A percentile compares a stretch with the other conserved stretches of the same genome.
Evolutionary conservation across 2,113 vertebrate genomes (phyloP).

Genomic region (Lamprologus lemairii): DNA sequence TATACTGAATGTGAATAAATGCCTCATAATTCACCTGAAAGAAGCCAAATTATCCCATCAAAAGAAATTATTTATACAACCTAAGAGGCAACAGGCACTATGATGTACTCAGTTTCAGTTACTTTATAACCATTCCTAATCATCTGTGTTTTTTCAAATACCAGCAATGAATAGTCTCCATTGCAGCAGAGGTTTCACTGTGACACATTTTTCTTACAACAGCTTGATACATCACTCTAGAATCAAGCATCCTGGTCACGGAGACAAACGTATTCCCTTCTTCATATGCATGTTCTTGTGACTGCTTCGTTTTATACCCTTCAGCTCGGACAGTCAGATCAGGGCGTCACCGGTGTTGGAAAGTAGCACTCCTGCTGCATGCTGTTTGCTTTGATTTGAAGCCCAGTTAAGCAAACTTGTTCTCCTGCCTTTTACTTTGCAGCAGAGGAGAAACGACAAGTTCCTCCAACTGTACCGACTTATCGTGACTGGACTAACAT

Average conservation of each 20-base stretch:
- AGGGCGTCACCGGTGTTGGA: neutral
- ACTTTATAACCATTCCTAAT: neutral
- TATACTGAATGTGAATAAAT: neutral
- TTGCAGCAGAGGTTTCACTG: neutral
- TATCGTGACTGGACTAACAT: neutral
- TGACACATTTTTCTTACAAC: neutral
- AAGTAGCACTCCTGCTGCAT: neutral
- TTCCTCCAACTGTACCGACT: neutral
- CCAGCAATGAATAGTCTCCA: fast-evolving
- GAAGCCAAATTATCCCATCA: neutral
- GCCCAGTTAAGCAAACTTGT: neutral
- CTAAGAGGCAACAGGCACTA: neutral
- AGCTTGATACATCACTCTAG: neutral
- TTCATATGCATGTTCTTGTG: fast-evolving
- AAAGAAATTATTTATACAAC: neutral
- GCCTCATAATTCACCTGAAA: neutral
- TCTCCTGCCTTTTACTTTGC: neutral
- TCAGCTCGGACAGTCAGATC: neutral
- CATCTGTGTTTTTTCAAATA: neutral
- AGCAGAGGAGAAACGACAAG: neutral
- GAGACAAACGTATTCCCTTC: neutral
- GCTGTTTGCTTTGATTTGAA: neutral
- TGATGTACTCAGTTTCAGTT: neutral
- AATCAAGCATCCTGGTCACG: neutral
- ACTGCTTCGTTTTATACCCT: fast-evolving